Percentiles rank a stretch among this genome's conserved stretches.
phyloP scores from a whole-genome alignment of 2,888 invertebrate genomes.

The Eugnorisma glareosa region DNA sequence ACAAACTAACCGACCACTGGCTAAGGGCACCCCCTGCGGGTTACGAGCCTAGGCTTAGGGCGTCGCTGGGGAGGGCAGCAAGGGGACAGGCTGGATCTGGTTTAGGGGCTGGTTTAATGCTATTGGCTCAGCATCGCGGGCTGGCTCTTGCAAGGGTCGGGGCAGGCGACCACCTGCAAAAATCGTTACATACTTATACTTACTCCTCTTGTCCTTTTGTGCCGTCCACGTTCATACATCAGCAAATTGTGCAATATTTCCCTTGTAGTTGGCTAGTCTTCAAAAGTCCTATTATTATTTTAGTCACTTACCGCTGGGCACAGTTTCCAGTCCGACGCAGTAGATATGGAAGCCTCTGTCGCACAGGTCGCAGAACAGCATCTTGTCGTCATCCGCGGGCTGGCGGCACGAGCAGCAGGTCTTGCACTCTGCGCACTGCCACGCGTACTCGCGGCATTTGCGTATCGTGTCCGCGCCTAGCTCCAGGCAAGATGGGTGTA shows the following conservation, averaged over 20 bases:
- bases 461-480: constrained; percentile 95
- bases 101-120: too few relatives aligned
- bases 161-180: too few relatives aligned
- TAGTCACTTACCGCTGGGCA: constrained; percentile 92
- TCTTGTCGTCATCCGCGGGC: constrained; percentile 96
- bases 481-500: constrained; percentile 97
- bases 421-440: constrained; percentile 99
- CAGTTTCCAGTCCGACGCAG: constrained; percentile 93
- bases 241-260: not conserved
- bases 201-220: too few relatives aligned
- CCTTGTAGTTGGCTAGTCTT: not conserved
- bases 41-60: too few relatives aligned
- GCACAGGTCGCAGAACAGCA: constrained; percentile 98
- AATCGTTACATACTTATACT: too few relatives aligned
- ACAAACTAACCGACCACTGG: too few relatives aligned
- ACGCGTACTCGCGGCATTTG: constrained; percentile 95
- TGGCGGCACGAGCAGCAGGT: constrained; percentile 96
- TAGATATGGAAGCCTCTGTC: constrained; percentile 98
- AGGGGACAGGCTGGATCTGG: too few relatives aligned
- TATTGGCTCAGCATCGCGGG: too few relatives aligned
- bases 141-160: too few relatives aligned
- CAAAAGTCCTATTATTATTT: not conserved
- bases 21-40: too few relatives aligned
- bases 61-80: too few relatives aligned
- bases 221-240: not conserved